Evolutionary conservation across 2,113 vertebrate species (phyloP), one percentile per base, ranked within the genome.

Genomic region (Callionymus lyra): DNA sequence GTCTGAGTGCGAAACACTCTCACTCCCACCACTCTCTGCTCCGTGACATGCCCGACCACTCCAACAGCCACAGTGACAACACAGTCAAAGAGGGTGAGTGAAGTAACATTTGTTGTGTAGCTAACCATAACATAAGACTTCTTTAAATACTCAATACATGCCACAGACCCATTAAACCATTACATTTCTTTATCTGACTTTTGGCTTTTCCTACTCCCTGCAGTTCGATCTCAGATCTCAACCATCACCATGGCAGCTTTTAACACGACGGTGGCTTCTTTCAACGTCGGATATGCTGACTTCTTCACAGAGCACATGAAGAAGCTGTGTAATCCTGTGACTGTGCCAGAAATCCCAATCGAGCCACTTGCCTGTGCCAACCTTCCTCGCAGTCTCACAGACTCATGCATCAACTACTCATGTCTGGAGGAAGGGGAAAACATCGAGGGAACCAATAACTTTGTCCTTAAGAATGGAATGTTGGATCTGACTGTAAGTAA

Each of bases 331-430:
- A 95, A 89, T 79, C 96, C 95, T 0, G 89, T 89, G 48, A 84
- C 88, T 9, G 90, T 90, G 0, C 69, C 72, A 0, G 93, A 97
- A 84, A 83, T 94, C 81, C 90, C 92, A 1, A 87, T 85, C 0
- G 94, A 99, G 64, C 92, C 96, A 0, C 76, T 99, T 44, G 91
- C 94, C 0, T 98, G 96, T 15, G 86, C 91, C 45, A 99, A 99
- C 78, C 85, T 99, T 39, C 96, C 96, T 0, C 89, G 96, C 44
- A 98, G 94, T 74, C 82, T 99, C 73, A 99, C 94, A 0, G 94
- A 98, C 77, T 99, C 96, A 64, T 99, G 96, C 80, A 98, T 99
- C 81, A 98, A 97, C 84, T 99, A 99, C 76, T 94, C 93, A 52
- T 93, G 88, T 50, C 69, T 93, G 69, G 95, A 99, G 63, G 91